Evolutionary conservation across 2,888 invertebrate species (phyloP).

Genomic region (Lycophotia porphyrea): DNA sequence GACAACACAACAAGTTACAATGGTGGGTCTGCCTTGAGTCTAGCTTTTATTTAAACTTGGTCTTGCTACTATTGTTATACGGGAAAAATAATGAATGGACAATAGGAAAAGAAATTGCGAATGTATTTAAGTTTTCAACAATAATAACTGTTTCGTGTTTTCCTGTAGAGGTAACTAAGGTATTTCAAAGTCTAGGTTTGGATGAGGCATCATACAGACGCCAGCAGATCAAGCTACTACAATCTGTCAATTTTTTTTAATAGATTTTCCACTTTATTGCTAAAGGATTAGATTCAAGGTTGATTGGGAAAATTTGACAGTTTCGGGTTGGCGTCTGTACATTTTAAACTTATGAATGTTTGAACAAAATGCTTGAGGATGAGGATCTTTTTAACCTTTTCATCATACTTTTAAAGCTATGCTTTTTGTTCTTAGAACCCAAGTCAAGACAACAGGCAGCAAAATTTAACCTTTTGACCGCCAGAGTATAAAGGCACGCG

Average conservation of each 20-base stretch:
- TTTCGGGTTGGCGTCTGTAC: too few species aligned
- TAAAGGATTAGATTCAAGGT: too few species aligned
- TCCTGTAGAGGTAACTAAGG: conserved; percentile 1
- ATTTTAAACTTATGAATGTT: too few species aligned
- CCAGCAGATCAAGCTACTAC: too few species aligned
- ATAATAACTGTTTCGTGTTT: conserved; percentile 6
- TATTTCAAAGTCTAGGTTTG: not conserved
- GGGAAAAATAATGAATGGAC: conserved; percentile 42
- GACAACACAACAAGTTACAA: conserved; percentile 63
- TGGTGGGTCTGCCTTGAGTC: conserved; percentile 45
- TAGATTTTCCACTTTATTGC: too few species aligned
- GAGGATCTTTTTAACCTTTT: not conserved
- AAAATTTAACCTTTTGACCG: too few species aligned
- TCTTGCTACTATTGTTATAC: conserved; percentile 20
- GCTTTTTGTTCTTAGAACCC: not conserved
- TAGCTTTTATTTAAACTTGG: conserved; percentile 37
- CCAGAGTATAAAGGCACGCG: too few species aligned
- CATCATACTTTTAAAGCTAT: not conserved
- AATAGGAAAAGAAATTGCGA: conserved; percentile 13
- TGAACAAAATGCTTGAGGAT: too few species aligned
- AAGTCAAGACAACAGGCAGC: not conserved
- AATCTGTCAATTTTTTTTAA: too few species aligned
- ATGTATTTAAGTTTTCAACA: conserved; percentile 22
- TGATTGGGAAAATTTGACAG: too few species aligned
- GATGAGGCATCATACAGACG: not conserved